Conservation (phyloP, 2,113 vertebrate genomes). For the Pseudorectes ferrugineus region DNA sequence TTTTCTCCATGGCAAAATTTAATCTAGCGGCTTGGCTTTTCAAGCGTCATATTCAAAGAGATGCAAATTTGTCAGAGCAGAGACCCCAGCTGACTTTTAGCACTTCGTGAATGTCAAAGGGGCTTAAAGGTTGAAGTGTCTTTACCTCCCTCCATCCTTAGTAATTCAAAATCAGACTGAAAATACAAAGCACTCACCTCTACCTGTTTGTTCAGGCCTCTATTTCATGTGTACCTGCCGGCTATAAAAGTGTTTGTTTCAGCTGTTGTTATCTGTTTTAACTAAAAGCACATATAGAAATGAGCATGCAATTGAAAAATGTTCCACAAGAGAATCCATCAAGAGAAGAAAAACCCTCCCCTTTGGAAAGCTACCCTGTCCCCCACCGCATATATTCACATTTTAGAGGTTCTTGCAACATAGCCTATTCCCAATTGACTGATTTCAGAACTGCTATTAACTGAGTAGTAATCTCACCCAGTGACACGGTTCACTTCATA, state of each 20-base stretch:
- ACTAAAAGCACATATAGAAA: slow-evolving; percentile 36
- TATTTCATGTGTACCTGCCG: slow-evolving; percentile 56
- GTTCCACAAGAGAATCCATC: neutral
- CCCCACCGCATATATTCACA: neutral
- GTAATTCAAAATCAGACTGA: slow-evolving; percentile 60
- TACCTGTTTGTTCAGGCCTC: slow-evolving; percentile 38
- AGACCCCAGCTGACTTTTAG: slow-evolving; percentile 87
- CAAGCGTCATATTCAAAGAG: slow-evolving; percentile 86
- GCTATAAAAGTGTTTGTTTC: slow-evolving; percentile 50
- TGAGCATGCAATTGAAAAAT: slow-evolving; percentile 10
- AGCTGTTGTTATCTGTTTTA: slow-evolving; percentile 50
- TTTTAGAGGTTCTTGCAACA: slow-evolving; percentile 27
- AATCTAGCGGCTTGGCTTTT: slow-evolving; percentile 83
- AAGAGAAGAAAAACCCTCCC: neutral
- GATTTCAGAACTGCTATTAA: slow-evolving; percentile 41
- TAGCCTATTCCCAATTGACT: neutral
- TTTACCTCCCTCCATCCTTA: slow-evolving; percentile 67
- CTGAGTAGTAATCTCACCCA: slow-evolving; percentile 33
- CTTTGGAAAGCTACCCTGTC: neutral
- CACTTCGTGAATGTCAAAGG: slow-evolving; percentile 88
- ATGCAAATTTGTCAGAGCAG: slow-evolving; percentile 83
- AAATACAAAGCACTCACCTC: slow-evolving; percentile 36
- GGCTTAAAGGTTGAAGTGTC: slow-evolving; percentile 79
- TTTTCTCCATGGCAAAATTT: slow-evolving; percentile 89
- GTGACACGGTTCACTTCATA: neutral